Percentiles rank a stretch among this genome's conserved stretches.
Conservation (phyloP, 2,888 invertebrate species). For the Biston betularia region DNA sequence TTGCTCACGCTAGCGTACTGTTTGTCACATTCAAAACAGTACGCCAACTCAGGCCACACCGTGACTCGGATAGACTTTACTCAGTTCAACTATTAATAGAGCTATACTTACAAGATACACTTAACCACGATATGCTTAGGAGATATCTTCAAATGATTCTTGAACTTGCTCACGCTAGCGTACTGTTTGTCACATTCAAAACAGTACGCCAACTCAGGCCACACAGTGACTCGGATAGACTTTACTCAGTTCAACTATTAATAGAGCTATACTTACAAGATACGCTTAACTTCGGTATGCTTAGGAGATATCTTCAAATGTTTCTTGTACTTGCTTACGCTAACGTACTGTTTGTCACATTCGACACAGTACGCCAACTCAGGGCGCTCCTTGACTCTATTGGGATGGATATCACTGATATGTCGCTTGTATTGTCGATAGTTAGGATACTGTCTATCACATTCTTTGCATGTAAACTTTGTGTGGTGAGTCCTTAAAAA, state of each 20-base stretch:
- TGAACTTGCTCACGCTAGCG: constrained; percentile 40
- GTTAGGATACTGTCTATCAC: constrained; percentile 38
- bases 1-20: constrained; percentile 43
- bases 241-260: constrained; percentile 19
- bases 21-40: constrained; percentile 50
- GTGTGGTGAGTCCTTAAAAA: constrained; percentile 42
- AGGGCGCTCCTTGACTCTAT: constrained; percentile 16
- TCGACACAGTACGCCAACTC: constrained; percentile 54
- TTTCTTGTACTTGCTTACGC: constrained; percentile 40
- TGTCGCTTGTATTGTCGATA: constrained; percentile 34
- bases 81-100: constrained; percentile 4
- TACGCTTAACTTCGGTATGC: constrained; percentile 24
- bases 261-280: constrained; percentile 32
- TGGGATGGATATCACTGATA: constrained; percentile 40
- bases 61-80: constrained; percentile 36
- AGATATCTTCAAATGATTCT: constrained; percentile 41
- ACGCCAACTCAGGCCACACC: constrained; percentile 46
- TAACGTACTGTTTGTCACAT: constrained; percentile 47
- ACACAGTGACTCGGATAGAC: constrained; percentile 34
- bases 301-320: constrained; percentile 41
- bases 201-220: constrained; percentile 50
- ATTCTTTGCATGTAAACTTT: constrained; percentile 42
- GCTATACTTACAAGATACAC: constrained; percentile 33
- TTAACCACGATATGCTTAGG: constrained; percentile 28
- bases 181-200: constrained; percentile 50